Evolutionary conservation across 2,113 vertebrate genomes (phyloP), one percentile per base, ranked within the genome.

Genomic region (Catharus minimus): DNA sequence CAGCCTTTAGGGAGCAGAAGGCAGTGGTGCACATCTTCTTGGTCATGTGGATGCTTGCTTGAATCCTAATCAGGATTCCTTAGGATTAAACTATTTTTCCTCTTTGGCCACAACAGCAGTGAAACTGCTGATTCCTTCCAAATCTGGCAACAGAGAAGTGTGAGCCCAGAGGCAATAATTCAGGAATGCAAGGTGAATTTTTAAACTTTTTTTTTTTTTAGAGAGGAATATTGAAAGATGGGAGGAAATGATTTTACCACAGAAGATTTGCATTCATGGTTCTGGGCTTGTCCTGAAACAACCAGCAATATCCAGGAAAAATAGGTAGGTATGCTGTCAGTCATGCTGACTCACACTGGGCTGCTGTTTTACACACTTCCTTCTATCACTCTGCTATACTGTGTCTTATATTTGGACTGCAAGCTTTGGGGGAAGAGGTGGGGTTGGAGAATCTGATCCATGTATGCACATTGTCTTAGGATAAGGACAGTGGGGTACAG

Each of bases 261-360:
- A 53, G 38, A 85, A 41, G 22, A 89, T 88, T 88, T 90, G 33
- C 39, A 75, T 86, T 94, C 57, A 58, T 57, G 62, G n/a, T 69
- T 92, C 58, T 84, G 66, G 50, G 13, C 24, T 82, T 93, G 74
- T 86, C 77, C 61, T 89, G 62, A 94, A 92, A 67, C 49, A 86
- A 73, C 57, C 50, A 84, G 41, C 43, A 92, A 84, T 28, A 90
- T 88, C 66, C 74, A 92, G 80, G 83, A 95, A 93, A 82, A 88
- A 78, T 36, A 82, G 53, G 62, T 82, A 46, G 65, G 66, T 71
- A 83, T 1, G 2, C 77, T 68, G 61, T 94, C 82, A 93, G 84
- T 82, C 66, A 72, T 15, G 9, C 53, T 94, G 86, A 90, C 50
- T 93, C 69, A 84, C 21, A 24, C 43, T 55, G 33, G 27, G 30